Percentiles rank a stretch among this genome's conserved stretches.
phyloP scores from a whole-genome alignment of 2,888 invertebrate genomes.

The Mythimna impura region DNA sequence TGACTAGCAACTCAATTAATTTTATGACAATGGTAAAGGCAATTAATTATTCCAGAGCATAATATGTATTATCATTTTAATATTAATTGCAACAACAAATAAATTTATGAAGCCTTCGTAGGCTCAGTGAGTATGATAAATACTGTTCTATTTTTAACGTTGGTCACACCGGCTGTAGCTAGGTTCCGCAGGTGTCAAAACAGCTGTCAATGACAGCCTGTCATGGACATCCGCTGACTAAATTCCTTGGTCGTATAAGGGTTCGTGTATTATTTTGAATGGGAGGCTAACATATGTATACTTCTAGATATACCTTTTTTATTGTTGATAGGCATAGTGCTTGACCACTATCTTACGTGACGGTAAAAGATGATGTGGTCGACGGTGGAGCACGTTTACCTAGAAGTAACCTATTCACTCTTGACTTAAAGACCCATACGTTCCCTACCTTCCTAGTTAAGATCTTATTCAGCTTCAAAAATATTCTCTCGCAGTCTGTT shows the following conservation, averaged over 20 bases:
- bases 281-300: not conserved
- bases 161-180: constrained; percentile 42
- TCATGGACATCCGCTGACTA: constrained; percentile 34
- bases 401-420: not conserved
- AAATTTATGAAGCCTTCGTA: constrained; percentile 12
- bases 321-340: too few species aligned
- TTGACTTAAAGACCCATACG: too few species aligned
- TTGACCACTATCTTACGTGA: too few species aligned
- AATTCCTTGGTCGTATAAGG: constrained; percentile 44
- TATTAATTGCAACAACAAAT: constrained; percentile 40
- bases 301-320: too few species aligned
- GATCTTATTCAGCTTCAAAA: not conserved
- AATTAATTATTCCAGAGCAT: constrained; percentile 17
- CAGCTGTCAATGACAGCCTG: too few species aligned
- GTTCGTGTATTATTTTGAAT: constrained; percentile 23
- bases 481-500: not conserved
- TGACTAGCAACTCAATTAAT: constrained; percentile 23
- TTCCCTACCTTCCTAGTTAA: not conserved
- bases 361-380: too few species aligned
- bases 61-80: constrained; percentile 19
- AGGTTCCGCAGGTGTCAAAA: constrained; percentile 54
- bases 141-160: constrained; percentile 49
- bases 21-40: constrained; percentile 19
- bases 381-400: too few species aligned
- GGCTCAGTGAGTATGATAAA: constrained; percentile 7